Conservation (phyloP, 2,888 invertebrate genomes). For the Dendrolimus pini region DNA sequence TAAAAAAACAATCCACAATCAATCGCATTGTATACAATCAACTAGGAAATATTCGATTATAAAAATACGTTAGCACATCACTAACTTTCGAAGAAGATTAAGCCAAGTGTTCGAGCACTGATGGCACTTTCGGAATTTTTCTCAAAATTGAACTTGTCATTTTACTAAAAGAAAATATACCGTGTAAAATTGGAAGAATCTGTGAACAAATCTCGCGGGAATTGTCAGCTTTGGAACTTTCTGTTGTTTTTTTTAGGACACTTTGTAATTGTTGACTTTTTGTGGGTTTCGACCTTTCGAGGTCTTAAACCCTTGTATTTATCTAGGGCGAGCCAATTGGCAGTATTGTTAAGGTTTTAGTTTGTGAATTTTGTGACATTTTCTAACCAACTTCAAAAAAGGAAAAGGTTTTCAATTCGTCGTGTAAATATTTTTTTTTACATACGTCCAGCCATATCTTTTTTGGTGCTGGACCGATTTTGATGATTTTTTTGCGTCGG, state of each 20-base stretch:
- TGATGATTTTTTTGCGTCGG: no score
- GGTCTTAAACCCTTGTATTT: neutral
- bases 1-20: no score
- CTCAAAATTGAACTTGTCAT: slow-evolving; percentile 17
- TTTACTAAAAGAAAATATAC: slow-evolving; percentile 4
- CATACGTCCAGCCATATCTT: no score
- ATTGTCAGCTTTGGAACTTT: neutral
- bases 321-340: neutral
- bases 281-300: neutral
- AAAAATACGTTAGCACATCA: neutral
- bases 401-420: no score
- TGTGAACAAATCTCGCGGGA: neutral
- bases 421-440: no score
- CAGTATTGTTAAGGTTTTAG: neutral
- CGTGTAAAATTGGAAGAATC: neutral
- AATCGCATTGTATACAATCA: no score
- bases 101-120: slow-evolving; percentile 18
- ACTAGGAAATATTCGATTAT: no score
- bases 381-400: no score
- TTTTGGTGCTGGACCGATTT: no score
- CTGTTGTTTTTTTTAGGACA: neutral
- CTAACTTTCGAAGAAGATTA: slow-evolving; percentile 18
- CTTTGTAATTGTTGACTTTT: neutral
- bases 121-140: slow-evolving; percentile 12
- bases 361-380: neutral